Percentiles rank a stretch among this genome's conserved stretches.
phyloP scores from a whole-genome alignment of 2,888 invertebrate genomes.

The Papilio protenor region DNA sequence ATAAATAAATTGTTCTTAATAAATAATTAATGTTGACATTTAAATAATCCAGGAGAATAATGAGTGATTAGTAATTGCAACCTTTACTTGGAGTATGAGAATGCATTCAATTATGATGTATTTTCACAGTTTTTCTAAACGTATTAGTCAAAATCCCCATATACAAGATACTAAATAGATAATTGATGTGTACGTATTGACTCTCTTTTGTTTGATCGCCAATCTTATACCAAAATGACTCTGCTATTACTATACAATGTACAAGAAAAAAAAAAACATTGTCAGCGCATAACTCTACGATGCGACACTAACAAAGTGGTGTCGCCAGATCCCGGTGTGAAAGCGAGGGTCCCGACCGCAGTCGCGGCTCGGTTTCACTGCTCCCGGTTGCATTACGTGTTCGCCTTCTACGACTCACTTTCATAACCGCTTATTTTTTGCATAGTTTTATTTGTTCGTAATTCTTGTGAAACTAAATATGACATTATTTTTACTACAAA shows the following conservation, averaged over 20 bases:
- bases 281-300: slow-evolving; percentile 16
- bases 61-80: background rate
- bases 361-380: slow-evolving; percentile 65
- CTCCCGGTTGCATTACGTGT: slow-evolving; percentile 65
- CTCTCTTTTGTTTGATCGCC: background rate
- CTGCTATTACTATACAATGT: background rate
- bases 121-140: background rate
- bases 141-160: background rate
- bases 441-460: slow-evolving; percentile 33
- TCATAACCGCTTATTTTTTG: slow-evolving; percentile 61
- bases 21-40: background rate
- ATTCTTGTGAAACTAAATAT: slow-evolving; percentile 28
- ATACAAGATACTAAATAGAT: background rate
- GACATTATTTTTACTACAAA: slow-evolving; percentile 19
- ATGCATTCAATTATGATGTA: background rate
- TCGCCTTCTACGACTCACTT: slow-evolving; percentile 71
- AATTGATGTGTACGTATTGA: background rate
- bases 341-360: slow-evolving; percentile 63
- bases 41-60: background rate
- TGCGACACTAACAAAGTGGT: slow-evolving; percentile 39
- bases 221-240: background rate
- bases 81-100: background rate
- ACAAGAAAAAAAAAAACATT: background rate
- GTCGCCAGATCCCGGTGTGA: slow-evolving; percentile 41
- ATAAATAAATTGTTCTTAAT: too few species aligned